Base-by-base conservation (phyloP, 2,797 vertebrate species). In the Octomys mimax region DNA sequence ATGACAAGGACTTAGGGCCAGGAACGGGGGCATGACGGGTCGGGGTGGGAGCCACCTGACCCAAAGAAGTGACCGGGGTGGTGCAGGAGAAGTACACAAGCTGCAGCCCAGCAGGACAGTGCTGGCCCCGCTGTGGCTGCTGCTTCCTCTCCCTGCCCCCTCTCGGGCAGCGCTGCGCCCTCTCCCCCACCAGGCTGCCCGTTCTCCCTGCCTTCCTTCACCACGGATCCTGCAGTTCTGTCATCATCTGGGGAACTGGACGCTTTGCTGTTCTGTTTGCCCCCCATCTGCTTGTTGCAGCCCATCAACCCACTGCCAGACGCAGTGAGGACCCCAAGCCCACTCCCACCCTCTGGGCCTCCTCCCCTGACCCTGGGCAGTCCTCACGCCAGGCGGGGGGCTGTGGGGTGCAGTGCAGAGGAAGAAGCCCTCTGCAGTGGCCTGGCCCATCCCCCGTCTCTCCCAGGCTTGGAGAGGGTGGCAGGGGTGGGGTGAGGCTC, bases 1-100 rank as follows among this genome's bases (percentile, higher is more conserved):
- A 70, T 7, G 2, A 82, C n/a, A 59, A 80, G 84, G 89, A 87
- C 52, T 78, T 36, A 82, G 85, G 95, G 82, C 83, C 13, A 92
- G 78, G 49, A 86, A 68, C 5, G 80, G 59, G 83, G 83, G 49
- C 49, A 57, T 39, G 42, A 83, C 83, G 64, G 80, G 83, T 0
- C 10, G 19, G 77, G 57, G 73, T 24, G 42, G 42, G 54, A 49
- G 7, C 18, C 70, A 1, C 5, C 11, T 18, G 26, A 46, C 49
- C 33, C 83, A 88, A 85, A 88, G 92, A 79, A 0, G 12, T 19
- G 39, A 24, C 75, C 8, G 4, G 12, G 39, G 85, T 46, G 57
- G 75, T 19, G 28, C 36, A 31, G 68, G 66, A 62, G 16, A 16
- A 62, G 71, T 11, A 39, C 24, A 21, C 28, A 62, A 68, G 39